phyloP scores from a whole-genome alignment of 1,140 invertebrate species.

The Campoletis sonorensis region DNA sequence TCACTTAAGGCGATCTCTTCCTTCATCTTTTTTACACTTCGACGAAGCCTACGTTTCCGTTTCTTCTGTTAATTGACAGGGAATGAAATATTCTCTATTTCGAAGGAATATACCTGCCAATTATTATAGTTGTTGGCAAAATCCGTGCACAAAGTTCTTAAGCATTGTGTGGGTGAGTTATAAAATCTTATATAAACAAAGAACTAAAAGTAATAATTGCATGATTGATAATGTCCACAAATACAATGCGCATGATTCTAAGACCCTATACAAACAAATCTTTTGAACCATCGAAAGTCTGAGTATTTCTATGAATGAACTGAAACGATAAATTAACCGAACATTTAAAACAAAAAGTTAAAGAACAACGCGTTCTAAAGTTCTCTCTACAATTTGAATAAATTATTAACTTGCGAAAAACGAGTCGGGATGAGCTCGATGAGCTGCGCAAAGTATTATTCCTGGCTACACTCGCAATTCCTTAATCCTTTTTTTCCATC shows the following conservation, averaged over 20 bases:
- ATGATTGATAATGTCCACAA: background rate
- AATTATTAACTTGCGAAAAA: background rate
- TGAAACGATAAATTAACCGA: no score
- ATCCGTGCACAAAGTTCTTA: background rate
- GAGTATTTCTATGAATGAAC: no score
- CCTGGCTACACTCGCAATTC: background rate
- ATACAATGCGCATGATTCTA: no score
- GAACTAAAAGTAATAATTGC: background rate
- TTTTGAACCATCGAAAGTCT: no score
- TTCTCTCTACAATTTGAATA: no score
- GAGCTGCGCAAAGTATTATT: background rate
- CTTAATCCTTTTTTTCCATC: background rate
- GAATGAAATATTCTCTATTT: slow-evolving; percentile 29
- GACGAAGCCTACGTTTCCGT: background rate
- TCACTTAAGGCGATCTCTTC: background rate
- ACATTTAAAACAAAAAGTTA: no score
- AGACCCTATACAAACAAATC: no score
- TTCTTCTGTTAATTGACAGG: slow-evolving; percentile 35
- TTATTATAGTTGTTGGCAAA: background rate
- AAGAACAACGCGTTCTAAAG: no score
- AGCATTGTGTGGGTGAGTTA: slow-evolving; percentile 22
- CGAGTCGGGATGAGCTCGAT: background rate
- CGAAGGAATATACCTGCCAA: slow-evolving; percentile 13
- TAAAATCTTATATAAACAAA: background rate
- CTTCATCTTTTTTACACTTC: background rate